Evolutionary conservation across 2,113 vertebrate species (phyloP).

Genomic region (Clarias magur): DNA sequence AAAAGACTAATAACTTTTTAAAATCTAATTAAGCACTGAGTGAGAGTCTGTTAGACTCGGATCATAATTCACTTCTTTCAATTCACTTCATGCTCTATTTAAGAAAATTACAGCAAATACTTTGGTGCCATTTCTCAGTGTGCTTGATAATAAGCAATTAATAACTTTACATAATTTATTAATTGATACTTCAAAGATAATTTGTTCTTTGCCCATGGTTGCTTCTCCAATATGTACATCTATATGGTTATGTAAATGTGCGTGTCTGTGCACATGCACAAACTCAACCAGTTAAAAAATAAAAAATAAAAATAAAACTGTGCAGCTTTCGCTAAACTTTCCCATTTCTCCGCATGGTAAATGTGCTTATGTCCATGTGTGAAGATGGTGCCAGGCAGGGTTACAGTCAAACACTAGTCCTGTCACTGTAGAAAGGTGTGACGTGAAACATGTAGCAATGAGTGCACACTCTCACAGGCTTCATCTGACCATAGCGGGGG

Average conservation of each 20-base stretch:
- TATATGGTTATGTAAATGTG: conserved; percentile 12
- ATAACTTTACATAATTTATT: conserved; percentile 6
- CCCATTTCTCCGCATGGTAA: conserved; percentile 11
- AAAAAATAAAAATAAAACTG: neutral
- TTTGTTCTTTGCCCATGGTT: conserved; percentile 38
- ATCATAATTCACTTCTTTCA: conserved; percentile 46
- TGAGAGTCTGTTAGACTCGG: neutral
- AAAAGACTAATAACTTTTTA: conserved; percentile 10
- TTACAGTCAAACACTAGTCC: conserved; percentile 81
- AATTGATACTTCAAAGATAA: conserved; percentile 11
- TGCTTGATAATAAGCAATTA: conserved; percentile 37
- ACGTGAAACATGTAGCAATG: conserved; percentile 99
- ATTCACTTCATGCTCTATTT: conserved; percentile 43
- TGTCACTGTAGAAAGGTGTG: conserved; percentile 97
- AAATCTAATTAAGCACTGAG: neutral
- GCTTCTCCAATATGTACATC: conserved; percentile 24
- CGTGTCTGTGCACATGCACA: conserved; percentile 24
- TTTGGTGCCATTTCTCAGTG: conserved; percentile 40
- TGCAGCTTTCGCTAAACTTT: conserved; percentile 7
- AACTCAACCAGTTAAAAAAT: neutral
- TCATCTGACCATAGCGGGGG: conserved; percentile 95
- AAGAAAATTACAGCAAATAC: conserved; percentile 52
- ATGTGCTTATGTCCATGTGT: conserved; percentile 47
- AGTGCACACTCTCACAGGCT: conserved; percentile 94
- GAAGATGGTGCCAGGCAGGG: conserved; percentile 20